phyloP scores from a whole-genome alignment of 2,797 vertebrate genomes.

The Chiloscyllium punctatum region DNA sequence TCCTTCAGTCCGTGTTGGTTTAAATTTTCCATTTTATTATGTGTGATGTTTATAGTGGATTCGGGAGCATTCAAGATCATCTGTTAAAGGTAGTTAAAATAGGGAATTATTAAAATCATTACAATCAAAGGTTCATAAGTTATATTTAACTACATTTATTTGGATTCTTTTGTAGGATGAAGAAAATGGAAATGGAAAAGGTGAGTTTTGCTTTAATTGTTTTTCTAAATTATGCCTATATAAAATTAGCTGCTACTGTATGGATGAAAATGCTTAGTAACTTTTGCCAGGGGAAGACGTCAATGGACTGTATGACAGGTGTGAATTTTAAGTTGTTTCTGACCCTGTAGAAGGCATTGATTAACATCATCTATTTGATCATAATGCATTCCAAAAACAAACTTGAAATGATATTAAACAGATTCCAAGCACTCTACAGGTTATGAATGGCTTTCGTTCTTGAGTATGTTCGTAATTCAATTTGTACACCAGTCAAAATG shows the following conservation, averaged over 20 bases:
- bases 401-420: neutral
- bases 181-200: slow-evolving; percentile 65
- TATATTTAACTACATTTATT: neutral
- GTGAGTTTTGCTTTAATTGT: slow-evolving; percentile 44
- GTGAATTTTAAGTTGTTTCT: neutral
- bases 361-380: neutral
- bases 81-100: neutral
- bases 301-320: neutral
- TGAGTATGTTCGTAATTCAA: too few relatives aligned
- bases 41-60: neutral
- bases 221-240: neutral
- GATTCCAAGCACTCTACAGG: too few relatives aligned
- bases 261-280: neutral
- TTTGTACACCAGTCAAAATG: too few relatives aligned
- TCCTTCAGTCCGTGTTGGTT: neutral
- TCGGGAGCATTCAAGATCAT: neutral
- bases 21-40: slow-evolving; percentile 2
- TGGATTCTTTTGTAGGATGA: slow-evolving; percentile 56
- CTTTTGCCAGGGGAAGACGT: too few relatives aligned
- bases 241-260: neutral
- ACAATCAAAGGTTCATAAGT: neutral
- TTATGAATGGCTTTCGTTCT: too few relatives aligned
- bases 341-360: neutral
- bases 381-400: neutral
- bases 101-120: neutral